phyloP scores from a whole-genome alignment of 2,797 vertebrate genomes.

The Sebastes hubbsi region DNA sequence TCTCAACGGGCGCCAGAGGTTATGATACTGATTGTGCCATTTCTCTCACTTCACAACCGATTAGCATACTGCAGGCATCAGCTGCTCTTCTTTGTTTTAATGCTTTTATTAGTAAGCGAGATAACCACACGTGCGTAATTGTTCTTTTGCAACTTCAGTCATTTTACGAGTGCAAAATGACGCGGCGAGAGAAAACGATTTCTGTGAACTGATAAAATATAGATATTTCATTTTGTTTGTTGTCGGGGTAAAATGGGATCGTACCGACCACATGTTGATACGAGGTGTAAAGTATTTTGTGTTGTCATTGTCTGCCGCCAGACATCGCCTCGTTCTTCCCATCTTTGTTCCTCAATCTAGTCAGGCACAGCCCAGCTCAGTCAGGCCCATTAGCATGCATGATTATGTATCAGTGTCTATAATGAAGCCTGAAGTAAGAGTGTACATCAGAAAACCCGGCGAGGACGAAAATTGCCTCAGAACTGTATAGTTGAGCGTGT shows the following conservation, averaged over 20 bases:
- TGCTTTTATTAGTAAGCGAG: conserved; percentile 45
- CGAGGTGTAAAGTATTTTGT: background rate
- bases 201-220: background rate
- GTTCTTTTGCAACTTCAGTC: conserved; percentile 1
- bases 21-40: conserved; percentile 44
- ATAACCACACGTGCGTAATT: conserved; percentile 17
- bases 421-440: conserved; percentile 80
- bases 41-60: conserved; percentile 36
- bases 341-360: conserved; percentile 55
- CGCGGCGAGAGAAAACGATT: background rate
- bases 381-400: conserved; percentile 80
- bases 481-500: conserved; percentile 72
- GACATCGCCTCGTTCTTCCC: conserved; percentile 26
- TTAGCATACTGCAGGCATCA: conserved; percentile 58
- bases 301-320: conserved; percentile 6
- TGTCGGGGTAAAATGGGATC: background rate
- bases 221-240: background rate
- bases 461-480: conserved; percentile 74
- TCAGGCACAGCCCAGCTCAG: conserved; percentile 57
- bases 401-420: conserved; percentile 81
- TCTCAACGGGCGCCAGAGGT: conserved; percentile 38
- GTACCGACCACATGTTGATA: background rate
- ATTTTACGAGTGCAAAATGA: conserved; percentile 5
- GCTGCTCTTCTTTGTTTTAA: conserved; percentile 39
- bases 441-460: conserved; percentile 76